Evolutionary conservation across 2,888 invertebrate genomes (phyloP), one percentile per base, ranked within the genome.

Genomic region (Diaperis boleti): DNA sequence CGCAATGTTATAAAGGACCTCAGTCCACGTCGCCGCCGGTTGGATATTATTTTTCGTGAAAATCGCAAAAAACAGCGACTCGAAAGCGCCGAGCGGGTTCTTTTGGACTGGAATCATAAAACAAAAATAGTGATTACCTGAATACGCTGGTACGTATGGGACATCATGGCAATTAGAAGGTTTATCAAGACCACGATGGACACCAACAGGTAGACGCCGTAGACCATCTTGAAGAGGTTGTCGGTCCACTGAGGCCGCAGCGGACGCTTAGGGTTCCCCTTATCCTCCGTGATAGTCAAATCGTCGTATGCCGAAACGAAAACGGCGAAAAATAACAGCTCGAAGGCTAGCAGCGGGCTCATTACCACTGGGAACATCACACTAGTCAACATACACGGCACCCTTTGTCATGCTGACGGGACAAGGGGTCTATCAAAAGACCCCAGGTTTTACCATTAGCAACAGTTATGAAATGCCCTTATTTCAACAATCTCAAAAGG

Each of bases 81-180:
- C 98, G 85, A 98, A 95, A 72, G 97, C 95, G 82, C 92, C 89
- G 79, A 94, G 84, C 77, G 95, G 95, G 83, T 91, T 92, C 90
- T 95, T 92, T 82, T 89, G 89, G 83, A 95, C 95, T 95, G 92
- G 82, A 89, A 88, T 85, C 85, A 87, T 83, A 84, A 81, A 81
- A 71, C 62, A 71, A 71, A 68, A 66, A 64, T 61, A 59, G 83
- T 82, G 86, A 84, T 88, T 90, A 98, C 98, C 90, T 99, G 95
- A 79, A 98, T 98, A 80, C 97, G 90, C 84, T 98, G 98, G 85
- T 99, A 98, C 78, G 98, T 98, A 88, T 98, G 98, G 84, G 97
- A 97, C 97, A 98, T 98, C 98, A 98, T 98, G 86, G 98, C 98
- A 89, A 98, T 98, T 82, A 98, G 92, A 82, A 98, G 91, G 85